Evolutionary conservation across 92 coral and sea anemone genomes (phyloP).

Genomic region (Plumapathes pennacea): DNA sequence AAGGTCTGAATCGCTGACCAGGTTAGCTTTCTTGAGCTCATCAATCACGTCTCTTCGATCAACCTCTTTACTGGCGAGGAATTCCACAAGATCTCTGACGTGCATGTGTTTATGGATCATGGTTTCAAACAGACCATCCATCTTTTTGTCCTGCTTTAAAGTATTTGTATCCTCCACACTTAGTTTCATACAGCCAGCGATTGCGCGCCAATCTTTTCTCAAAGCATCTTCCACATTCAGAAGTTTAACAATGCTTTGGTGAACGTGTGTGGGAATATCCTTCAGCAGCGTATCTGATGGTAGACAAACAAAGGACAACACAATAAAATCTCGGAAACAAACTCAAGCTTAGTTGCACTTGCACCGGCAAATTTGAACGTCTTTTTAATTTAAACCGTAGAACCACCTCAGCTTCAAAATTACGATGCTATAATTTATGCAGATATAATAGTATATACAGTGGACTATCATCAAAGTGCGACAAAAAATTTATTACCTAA

Average conservation of each 20-base stretch:
- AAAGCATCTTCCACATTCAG: constrained; percentile 10
- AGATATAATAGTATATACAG: too few species aligned
- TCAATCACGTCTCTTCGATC: constrained; percentile 17
- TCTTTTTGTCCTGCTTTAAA: constrained; percentile 24
- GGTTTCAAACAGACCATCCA: constrained; percentile 55
- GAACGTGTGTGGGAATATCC: constrained; percentile 57
- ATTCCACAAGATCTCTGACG: constrained; percentile 38
- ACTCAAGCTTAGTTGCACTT: too few species aligned
- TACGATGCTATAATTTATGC: too few species aligned
- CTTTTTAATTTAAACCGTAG: too few species aligned
- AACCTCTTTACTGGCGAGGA: constrained; percentile 16
- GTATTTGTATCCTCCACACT: constrained; percentile 30
- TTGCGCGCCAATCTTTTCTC: constrained; percentile 61
- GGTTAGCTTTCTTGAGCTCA: constrained; percentile 2
- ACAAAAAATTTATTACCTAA: too few species aligned
- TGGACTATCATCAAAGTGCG: too few species aligned
- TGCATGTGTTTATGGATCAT: constrained; percentile 46
- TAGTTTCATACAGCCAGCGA: constrained; percentile 64
- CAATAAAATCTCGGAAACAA: too few species aligned
- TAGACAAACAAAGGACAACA: too few species aligned
- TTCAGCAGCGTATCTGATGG: constrained; percentile 56
- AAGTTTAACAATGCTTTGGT: constrained; percentile 29
- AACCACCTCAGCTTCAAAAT: too few species aligned
- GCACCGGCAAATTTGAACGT: too few species aligned
- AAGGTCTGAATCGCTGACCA: too few species aligned